Evolutionary conservation across 2,113 vertebrate genomes (phyloP).

Genomic region (Prunella himalayana): DNA sequence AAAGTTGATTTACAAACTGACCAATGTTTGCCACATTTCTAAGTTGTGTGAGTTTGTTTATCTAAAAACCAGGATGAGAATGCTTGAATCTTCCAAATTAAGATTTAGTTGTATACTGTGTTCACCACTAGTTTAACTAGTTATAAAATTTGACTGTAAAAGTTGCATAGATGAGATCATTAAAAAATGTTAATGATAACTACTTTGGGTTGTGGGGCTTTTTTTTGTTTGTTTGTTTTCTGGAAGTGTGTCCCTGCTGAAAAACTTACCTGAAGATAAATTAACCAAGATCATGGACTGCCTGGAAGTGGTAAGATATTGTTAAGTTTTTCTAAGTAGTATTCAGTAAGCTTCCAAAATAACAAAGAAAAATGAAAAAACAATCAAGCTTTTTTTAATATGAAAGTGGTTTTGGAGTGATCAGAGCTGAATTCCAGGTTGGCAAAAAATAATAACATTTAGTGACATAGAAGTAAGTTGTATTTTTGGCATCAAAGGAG

Average conservation of each 20-base stretch:
- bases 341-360: not conserved
- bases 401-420: not conserved
- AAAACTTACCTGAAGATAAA: conserved; percentile 89
- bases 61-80: not conserved
- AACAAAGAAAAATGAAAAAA: not conserved
- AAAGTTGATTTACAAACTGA: not conserved
- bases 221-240: not conserved
- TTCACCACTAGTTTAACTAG: not conserved
- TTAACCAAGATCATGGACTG: conserved; percentile 90
- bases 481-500: not conserved
- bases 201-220: not conserved
- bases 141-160: not conserved
- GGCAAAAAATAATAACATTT: conserved; percentile 42
- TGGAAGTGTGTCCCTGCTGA: conserved; percentile 86
- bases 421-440: conserved; percentile 31
- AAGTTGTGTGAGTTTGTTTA: not conserved
- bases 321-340: not conserved
- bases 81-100: not conserved
- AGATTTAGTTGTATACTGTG: not conserved
- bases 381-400: not conserved
- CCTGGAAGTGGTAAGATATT: conserved; percentile 86
- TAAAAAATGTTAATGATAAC: not conserved
- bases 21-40: not conserved
- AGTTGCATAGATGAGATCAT: not conserved
- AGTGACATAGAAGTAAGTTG: conserved; percentile 23